Evolutionary conservation across 1,140 invertebrate genomes (phyloP).

Genomic region (Polyergus mexicanus): DNA sequence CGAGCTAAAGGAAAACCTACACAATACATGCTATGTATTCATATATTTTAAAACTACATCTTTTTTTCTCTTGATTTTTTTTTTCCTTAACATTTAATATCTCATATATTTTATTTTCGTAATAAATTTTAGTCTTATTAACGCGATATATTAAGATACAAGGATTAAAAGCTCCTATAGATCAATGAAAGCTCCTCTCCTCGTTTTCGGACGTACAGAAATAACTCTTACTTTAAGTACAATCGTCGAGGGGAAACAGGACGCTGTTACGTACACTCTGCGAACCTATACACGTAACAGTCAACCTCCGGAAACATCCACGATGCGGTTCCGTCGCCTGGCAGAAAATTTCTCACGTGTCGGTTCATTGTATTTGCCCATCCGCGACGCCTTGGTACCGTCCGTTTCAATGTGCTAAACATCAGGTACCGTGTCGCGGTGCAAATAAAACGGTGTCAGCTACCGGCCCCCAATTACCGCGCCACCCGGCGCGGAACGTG

Average conservation of each 20-base stretch:
- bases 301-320: constrained; percentile 57
- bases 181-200: too few relatives aligned
- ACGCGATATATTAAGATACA: not conserved
- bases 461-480: constrained; percentile 71
- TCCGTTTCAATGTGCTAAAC: constrained; percentile 70
- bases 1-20: not conserved
- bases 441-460: constrained; percentile 74
- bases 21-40: not conserved
- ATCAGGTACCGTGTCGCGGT: constrained; percentile 66
- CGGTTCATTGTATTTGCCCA: constrained; percentile 69
- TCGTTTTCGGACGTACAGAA: constrained; percentile 16
- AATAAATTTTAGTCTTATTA: constrained; percentile 5
- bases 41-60: not conserved
- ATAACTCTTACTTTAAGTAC: not conserved
- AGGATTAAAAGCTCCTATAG: not conserved
- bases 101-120: not conserved
- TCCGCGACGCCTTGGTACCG: constrained; percentile 38
- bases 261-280: constrained; percentile 49
- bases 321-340: constrained; percentile 50
- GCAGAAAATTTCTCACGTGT: constrained; percentile 73
- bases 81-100: not conserved
- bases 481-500: constrained; percentile 63
- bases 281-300: constrained; percentile 40
- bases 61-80: not conserved
- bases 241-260: constrained; percentile 46